Evolutionary conservation across 2,888 invertebrate species (phyloP).

Genomic region (Agapostemon virescens): DNA sequence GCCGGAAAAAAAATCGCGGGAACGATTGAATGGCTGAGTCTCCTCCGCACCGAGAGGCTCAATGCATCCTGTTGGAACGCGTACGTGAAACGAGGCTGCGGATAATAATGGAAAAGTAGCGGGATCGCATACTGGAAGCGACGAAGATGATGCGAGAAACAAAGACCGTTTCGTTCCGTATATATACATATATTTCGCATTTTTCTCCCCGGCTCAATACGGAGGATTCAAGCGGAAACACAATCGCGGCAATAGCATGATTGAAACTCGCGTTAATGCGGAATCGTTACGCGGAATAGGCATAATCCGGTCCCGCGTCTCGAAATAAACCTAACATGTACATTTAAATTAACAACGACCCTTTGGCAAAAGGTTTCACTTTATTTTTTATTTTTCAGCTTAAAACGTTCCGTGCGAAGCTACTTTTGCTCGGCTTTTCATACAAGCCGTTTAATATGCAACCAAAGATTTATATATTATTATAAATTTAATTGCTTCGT

Average conservation of each 20-base stretch:
- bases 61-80: conserved; percentile 43
- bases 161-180: conserved; percentile 22
- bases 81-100: conserved; percentile 50
- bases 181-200: neutral
- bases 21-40: conserved; percentile 44
- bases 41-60: conserved; percentile 14
- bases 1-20: conserved; percentile 48
- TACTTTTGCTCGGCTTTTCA: too few relatives aligned
- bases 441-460: too few relatives aligned
- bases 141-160: conserved; percentile 37
- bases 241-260: conserved; percentile 47
- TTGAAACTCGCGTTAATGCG: conserved; percentile 35
- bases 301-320: neutral
- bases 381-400: too few relatives aligned
- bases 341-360: too few relatives aligned
- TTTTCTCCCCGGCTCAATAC: neutral
- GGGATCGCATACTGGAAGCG: conserved; percentile 33
- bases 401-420: too few relatives aligned
- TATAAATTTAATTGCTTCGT: too few relatives aligned
- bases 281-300: conserved; percentile 3
- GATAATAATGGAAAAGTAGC: conserved; percentile 56
- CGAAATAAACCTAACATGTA: neutral
- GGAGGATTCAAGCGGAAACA: conserved; percentile 14
- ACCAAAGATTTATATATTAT: too few relatives aligned
- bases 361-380: too few relatives aligned